These are phyloP conservation scores for Agonopterix alstromeriana DNA, from an alignment of 2,888 invertebrate species.

Conservation along the genomic window DNA sequence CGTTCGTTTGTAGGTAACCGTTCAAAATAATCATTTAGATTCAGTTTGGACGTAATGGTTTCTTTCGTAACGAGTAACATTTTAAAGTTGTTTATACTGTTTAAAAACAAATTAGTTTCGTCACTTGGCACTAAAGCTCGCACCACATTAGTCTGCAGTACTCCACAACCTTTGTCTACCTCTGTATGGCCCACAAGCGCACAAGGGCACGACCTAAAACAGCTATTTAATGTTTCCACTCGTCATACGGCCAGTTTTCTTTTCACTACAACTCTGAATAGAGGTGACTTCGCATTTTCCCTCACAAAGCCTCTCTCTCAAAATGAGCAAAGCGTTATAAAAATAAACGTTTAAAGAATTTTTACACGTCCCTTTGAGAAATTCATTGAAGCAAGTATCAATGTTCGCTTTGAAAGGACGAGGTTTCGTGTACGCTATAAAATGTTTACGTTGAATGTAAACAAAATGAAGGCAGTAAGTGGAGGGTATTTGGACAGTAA, in stretches of 20 bases:
- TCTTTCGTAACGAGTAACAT: too few species aligned
- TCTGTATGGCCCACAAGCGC: neutral
- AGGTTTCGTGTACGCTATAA: conserved; percentile 19
- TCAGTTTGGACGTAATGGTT: too few species aligned
- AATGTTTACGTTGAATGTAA: conserved; percentile 19
- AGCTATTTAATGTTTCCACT: conserved; percentile 26
- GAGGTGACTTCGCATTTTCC: conserved; percentile 45
- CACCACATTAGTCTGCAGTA: too few species aligned
- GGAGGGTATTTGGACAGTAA: neutral
- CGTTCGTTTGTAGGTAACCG: too few species aligned
- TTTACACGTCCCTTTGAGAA: conserved; percentile 5
- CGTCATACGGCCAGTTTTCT: conserved; percentile 38
- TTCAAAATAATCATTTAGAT: too few species aligned
- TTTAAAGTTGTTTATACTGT: too few species aligned
- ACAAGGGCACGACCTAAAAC: conserved; percentile 43
- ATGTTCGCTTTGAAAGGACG: conserved; percentile 18
- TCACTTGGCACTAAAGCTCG: too few species aligned
- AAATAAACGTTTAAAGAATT: conserved; percentile 35
- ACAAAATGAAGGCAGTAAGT: conserved; percentile 13
- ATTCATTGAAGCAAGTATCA: conserved; percentile 15
- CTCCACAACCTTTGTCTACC: too few species aligned
- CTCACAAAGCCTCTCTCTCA: conserved; percentile 21
- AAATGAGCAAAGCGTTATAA: conserved; percentile 23
- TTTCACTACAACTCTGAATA: conserved; percentile 44
- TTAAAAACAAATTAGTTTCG: too few species aligned